A percentile compares a stretch with the other conserved stretches of the same genome.
phyloP scores from a whole-genome alignment of 2,113 vertebrate genomes.

The Gadus chalcogrammus region DNA sequence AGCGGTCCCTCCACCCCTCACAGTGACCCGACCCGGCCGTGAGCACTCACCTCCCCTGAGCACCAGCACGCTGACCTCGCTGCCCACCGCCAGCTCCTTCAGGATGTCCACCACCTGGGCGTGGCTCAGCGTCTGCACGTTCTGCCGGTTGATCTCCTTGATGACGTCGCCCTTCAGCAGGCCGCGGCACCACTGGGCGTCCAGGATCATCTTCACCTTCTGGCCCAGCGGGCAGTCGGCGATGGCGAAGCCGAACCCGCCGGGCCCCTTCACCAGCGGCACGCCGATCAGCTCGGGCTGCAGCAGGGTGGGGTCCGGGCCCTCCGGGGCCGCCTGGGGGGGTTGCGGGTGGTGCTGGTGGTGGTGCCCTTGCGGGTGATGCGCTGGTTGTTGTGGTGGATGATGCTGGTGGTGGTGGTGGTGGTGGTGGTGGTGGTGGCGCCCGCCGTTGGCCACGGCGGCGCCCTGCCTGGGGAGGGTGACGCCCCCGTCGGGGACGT shows the following conservation, averaged over 20 bases:
- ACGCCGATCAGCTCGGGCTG: constrained; percentile 90
- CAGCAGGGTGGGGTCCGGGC: constrained; percentile 79
- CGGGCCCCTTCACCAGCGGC: constrained; percentile 90
- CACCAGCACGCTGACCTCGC: constrained; percentile 90
- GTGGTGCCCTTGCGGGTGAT: constrained; percentile 16
- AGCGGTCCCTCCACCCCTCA: too few relatives aligned
- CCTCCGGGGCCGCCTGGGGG: constrained; percentile 59
- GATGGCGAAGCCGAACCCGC: constrained; percentile 96
- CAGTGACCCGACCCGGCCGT: too few relatives aligned
- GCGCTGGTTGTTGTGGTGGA: neutral
- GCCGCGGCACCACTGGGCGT: constrained; percentile 96
- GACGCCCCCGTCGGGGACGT: constrained; percentile 77
- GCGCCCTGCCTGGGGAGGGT: constrained; percentile 64
- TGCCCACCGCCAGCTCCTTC: constrained; percentile 91
- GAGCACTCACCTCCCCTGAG: constrained; percentile 86
- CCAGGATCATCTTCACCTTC: constrained; percentile 98
- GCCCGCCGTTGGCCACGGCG: constrained; percentile 74
- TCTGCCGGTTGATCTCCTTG: constrained; percentile 94
- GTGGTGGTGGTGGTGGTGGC: constrained; percentile 54
- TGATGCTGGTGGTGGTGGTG: constrained; percentile 15
- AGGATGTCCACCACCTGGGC: constrained; percentile 97
- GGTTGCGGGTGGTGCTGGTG: constrained; percentile 22
- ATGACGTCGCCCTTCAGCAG: constrained; percentile 94
- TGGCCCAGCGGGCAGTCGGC: constrained; percentile 93
- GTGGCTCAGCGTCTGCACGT: constrained; percentile 91